These are phyloP conservation scores for Augochlora pura DNA, from an alignment of 1,140 invertebrate species.

Conservation along the genomic window DNA sequence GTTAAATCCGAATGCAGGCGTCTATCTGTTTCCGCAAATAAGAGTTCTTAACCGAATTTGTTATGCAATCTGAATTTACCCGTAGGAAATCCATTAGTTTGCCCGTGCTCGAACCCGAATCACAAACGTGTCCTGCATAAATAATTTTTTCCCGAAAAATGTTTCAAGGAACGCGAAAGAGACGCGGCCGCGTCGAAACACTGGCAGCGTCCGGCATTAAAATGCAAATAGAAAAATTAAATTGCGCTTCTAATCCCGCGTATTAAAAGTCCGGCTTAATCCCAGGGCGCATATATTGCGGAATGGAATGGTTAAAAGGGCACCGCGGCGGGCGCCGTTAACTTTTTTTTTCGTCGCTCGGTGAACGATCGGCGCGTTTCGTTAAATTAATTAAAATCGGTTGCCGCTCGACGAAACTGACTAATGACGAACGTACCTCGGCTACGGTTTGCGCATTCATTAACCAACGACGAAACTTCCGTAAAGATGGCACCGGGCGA, in stretches of 20 bases:
- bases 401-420: constrained; percentile 25
- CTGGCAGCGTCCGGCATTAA: not conserved
- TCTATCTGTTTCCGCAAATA: too few relatives aligned
- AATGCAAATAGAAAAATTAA: constrained; percentile 40
- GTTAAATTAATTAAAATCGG: constrained; percentile 36
- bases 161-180: too few relatives aligned
- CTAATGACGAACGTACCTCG: constrained; percentile 26
- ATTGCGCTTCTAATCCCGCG: constrained; percentile 11
- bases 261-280: constrained; percentile 17
- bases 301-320: constrained; percentile 16
- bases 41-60: too few relatives aligned
- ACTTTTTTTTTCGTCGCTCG: not conserved
- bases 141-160: not conserved
- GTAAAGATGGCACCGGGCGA: not conserved
- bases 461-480: constrained; percentile 35
- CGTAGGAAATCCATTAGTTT: not conserved
- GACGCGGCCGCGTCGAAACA: too few relatives aligned
- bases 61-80: not conserved
- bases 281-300: not conserved
- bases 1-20: too few relatives aligned
- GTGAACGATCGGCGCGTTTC: constrained; percentile 20
- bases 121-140: not conserved
- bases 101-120: not conserved
- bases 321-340: too few relatives aligned
- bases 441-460: constrained; percentile 3